Conservation (phyloP, 35 echinoderm and acorn worm species). For the Diadema setosum region DNA sequence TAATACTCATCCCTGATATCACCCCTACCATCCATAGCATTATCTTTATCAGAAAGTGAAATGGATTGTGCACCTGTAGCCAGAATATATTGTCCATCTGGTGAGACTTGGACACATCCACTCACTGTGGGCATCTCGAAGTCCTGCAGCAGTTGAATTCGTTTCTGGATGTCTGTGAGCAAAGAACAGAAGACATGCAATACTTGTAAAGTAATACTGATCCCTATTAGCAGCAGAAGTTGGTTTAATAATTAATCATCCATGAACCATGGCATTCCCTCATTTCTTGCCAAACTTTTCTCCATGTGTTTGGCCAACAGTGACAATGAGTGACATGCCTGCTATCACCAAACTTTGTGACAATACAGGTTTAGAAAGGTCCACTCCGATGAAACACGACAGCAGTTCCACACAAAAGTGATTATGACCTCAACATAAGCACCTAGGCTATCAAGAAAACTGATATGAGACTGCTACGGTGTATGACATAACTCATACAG, state of each 20-base stretch:
- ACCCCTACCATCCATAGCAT: background rate
- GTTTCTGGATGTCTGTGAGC: constrained; percentile 63
- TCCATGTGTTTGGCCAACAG: background rate
- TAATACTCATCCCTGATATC: background rate
- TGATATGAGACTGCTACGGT: too few relatives aligned
- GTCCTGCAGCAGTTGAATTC: constrained; percentile 94
- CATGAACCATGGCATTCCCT: background rate
- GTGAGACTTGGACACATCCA: constrained; percentile 64
- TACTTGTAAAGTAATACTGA: background rate
- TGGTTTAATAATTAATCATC: background rate
- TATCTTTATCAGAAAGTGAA: background rate
- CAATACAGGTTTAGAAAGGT: too few relatives aligned
- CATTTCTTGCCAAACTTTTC: background rate
- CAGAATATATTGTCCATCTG: constrained; percentile 86
- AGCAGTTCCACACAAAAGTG: too few relatives aligned
- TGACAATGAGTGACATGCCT: background rate
- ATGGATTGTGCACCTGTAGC: constrained; percentile 55
- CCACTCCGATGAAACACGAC: too few relatives aligned
- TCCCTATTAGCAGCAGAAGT: background rate
- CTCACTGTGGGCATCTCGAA: constrained; percentile 96
- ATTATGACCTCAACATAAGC: too few relatives aligned
- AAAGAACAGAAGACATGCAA: background rate
- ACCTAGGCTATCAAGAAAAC: too few relatives aligned
- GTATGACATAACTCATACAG: too few relatives aligned
- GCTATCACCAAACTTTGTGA: background rate